These are phyloP conservation scores for Nyctibius grandis DNA, from an alignment of 2,797 vertebrate genomes.

Conservation along the genomic window DNA sequence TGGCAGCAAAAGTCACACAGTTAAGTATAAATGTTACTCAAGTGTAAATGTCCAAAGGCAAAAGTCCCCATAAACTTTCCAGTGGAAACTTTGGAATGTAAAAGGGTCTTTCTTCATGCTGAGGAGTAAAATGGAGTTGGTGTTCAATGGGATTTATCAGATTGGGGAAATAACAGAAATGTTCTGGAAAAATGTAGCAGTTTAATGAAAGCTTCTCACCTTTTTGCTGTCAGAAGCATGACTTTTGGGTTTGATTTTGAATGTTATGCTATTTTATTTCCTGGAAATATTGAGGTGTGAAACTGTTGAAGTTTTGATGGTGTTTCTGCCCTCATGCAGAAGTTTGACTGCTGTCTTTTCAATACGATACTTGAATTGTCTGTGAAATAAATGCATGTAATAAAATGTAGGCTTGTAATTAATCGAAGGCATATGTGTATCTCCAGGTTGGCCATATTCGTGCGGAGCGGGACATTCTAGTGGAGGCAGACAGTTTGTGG, in stretches of 20 bases:
- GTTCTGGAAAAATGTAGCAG: neutral
- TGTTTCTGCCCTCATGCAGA: neutral
- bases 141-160: neutral
- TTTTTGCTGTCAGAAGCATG: neutral
- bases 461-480: constrained; percentile 95
- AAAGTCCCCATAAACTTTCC: neutral
- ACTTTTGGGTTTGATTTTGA: neutral
- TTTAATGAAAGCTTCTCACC: neutral
- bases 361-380: neutral
- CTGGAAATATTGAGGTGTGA: neutral
- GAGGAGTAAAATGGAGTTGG: neutral
- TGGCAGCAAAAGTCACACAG: neutral
- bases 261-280: neutral
- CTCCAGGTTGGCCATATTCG: constrained; percentile 95
- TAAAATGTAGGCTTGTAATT: neutral
- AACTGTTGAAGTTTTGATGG: neutral
- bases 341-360: neutral
- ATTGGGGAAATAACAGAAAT: neutral
- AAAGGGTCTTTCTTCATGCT: neutral
- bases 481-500: constrained; percentile 97
- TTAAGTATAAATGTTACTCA: neutral
- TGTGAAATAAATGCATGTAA: neutral
- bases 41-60: neutral
- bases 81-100: neutral
- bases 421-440: neutral